These are phyloP conservation scores for Otolemur crassicaudatus DNA, from an alignment of 2,797 vertebrate genomes.

Conservation along the genomic window DNA sequence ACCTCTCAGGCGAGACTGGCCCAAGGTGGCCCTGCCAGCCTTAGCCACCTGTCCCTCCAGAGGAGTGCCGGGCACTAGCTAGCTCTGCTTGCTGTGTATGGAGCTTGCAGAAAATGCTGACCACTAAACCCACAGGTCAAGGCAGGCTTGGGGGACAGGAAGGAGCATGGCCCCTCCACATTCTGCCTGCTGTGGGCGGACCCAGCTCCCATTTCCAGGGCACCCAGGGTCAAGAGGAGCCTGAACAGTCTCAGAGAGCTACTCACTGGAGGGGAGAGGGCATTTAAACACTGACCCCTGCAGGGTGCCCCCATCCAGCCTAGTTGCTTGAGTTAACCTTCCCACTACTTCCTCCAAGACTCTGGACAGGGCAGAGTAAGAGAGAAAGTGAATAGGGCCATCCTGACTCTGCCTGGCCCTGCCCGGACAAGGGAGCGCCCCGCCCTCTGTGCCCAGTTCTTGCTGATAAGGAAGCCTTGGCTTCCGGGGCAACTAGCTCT, in stretches of 20 bases:
- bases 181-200: background rate
- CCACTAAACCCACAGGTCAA: background rate
- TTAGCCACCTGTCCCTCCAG: background rate
- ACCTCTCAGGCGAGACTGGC: background rate
- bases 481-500: background rate
- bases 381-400: accelerated
- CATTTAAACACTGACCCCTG: no score
- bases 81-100: background rate
- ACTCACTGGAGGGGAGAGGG: background rate
- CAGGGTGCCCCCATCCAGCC: background rate
- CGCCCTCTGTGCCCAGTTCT: background rate
- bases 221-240: background rate
- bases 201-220: slow-evolving; percentile 55
- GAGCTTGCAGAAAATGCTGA: slow-evolving; percentile 33
- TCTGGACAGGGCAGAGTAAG: background rate
- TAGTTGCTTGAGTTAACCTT: background rate
- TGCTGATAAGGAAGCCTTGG: background rate
- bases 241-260: background rate
- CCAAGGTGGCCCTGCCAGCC: background rate
- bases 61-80: accelerated
- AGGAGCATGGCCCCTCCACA: background rate
- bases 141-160: background rate
- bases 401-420: accelerated
- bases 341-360: background rate
- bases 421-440: no score